Base-by-base conservation (phyloP, 2,113 vertebrate genomes). In the Argyrosomus japonicus region DNA sequence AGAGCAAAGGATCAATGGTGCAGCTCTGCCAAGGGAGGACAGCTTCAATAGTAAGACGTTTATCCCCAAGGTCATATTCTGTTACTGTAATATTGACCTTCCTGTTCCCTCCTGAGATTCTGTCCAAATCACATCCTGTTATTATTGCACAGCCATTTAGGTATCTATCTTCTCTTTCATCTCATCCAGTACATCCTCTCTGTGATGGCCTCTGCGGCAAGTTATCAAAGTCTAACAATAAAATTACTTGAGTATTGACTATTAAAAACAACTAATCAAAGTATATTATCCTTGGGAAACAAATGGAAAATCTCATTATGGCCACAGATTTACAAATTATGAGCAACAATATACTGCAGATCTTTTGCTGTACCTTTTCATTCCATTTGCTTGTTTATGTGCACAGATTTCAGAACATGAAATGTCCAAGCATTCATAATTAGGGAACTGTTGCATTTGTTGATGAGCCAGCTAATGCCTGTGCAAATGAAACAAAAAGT, bases 41-140 rank as follows among this genome's bases (percentile, higher is more conserved):
- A 56, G 77, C 77, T 81, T 85, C 62, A 70, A 57, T 68, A n/a
- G 78, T 87, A 79, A 81, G 77, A 84, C 11, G 81, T 82, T 85
- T 75, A 53, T 85, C 81, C 79, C 90, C 70, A 87, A 88, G 90
- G 92, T 93, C 89, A 91, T 90, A 90, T 93, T 92, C 77, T 86
- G 82, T 92, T 91, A 87, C 91, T 82, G 83, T 73, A 88, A 75
- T 91, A 92, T 89, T 93, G 89, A 91, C 87, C 91, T 91, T 91
- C 88, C 91, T 89, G 77, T 82, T 88, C 83, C 54, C 76, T 76
- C 56, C 53, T 86, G 81, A 83, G 84, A 83, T 65, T 91, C 82
- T 63, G 81, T 90, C 79, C 75, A 88, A 88, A 90, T 91, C 88
- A 84, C 88, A 92, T 91, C 90, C 87, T 91, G 89, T 87, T 90